phyloP scores from a whole-genome alignment of 2,888 invertebrate species.

The Drosophila bunnanda region DNA sequence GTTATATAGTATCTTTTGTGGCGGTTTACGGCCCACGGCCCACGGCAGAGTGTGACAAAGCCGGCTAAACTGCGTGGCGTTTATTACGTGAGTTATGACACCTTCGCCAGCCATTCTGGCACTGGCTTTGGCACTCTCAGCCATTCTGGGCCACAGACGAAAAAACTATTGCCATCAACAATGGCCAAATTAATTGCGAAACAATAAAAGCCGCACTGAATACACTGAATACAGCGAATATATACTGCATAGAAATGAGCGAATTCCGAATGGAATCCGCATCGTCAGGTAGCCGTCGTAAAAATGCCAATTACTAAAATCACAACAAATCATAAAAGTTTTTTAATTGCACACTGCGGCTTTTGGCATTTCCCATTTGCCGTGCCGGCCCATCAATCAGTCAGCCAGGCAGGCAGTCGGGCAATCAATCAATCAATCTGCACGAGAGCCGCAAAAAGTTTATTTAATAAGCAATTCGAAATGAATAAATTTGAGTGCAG shows the following conservation, averaged over 20 bases:
- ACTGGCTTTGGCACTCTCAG: constrained; percentile 12
- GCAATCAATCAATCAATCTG: constrained; percentile 35
- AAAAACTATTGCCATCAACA: constrained; percentile 59
- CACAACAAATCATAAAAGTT: constrained; percentile 73
- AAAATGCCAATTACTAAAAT: constrained; percentile 71
- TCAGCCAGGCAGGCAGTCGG: constrained; percentile 17
- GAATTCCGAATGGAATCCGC: constrained; percentile 36
- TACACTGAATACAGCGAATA: constrained; percentile 11
- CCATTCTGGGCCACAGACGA: constrained; percentile 22
- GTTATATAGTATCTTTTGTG: constrained; percentile 33
- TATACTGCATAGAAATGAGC: constrained; percentile 61
- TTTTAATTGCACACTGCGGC: constrained; percentile 59
- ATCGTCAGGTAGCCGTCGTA: constrained; percentile 59
- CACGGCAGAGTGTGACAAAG: constrained; percentile 61
- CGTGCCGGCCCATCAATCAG: constrained; percentile 44
- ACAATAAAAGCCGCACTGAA: constrained; percentile 63
- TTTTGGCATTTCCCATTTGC: constrained; percentile 39
- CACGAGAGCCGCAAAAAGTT: constrained; percentile 29
- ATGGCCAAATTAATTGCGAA: constrained; percentile 67
- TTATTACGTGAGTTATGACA: constrained; percentile 71
- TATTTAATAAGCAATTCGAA: constrained; percentile 36
- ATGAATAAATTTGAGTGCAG: constrained; percentile 28
- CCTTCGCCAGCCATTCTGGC: constrained; percentile 47
- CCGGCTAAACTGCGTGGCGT: constrained; percentile 54
- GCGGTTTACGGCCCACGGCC: constrained; percentile 58